Evolutionary conservation across 1,140 invertebrate species (phyloP), one percentile per base, ranked within the genome.

Genomic region (Drosophila ambigua): DNA sequence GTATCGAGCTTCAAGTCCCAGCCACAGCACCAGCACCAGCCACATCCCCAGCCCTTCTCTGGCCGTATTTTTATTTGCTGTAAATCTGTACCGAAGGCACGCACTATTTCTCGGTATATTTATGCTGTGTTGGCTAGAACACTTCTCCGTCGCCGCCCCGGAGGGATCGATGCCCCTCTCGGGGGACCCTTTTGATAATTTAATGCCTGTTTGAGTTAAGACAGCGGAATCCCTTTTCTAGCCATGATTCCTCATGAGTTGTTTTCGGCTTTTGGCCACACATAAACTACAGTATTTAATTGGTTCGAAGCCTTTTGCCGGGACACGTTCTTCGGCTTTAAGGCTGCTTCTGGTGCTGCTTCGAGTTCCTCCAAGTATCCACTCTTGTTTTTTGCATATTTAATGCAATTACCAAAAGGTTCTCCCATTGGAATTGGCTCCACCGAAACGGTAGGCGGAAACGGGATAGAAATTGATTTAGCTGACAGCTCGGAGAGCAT

Each of bases 351-450:
- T 61, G 43, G 0, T 31, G 9, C 0, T 9, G 28, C 28, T 31
- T 31, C 7, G 28, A 9, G 3, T 35, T 35, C 8, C 31, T 11
- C 9, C 9, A 5, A 6, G 31, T 35, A 0, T 35, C 26, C 26
- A 6, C 48, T 48, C 7, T 39, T 75, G 75, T 76, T 81, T 74
- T 88, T 82, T 82, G 83, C 83, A 88, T 88, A 88, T 88, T 88
- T 88, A 88, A 88, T 88, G 83, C 83, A 88, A 88, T 88, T 88
- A 88, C 83, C 78, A 73, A 88, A 88, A 82, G 83, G 79, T 83
- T 88, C 51, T 82, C 76, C 75, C 72, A 41, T 55, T 50, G 74
- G 78, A 72, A 77, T 68, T 75, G 64, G 53, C 45, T 15, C 35
- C 48, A 45, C 11, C 57, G 8, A 51, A 65, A 60, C 35, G 26